Base-by-base conservation (phyloP, 2,113 vertebrate species). In the Corydoras sp. region DNA sequence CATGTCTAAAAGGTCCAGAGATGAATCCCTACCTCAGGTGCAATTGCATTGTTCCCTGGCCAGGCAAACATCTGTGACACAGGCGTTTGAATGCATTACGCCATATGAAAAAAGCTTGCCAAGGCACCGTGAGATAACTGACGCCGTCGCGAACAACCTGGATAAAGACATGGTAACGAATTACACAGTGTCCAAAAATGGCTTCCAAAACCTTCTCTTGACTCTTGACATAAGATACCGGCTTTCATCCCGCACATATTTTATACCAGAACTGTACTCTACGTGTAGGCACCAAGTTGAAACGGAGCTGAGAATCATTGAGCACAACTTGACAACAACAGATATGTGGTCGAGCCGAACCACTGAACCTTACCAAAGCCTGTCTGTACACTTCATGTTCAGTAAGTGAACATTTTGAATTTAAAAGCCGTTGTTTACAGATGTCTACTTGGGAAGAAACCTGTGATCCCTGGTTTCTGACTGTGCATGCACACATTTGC, bases 141-240 rank as follows among this genome's bases (percentile, higher is more conserved):
- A 62, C 3, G 61, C 61, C n/a, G n/a, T 62, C n/a, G n/a, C 31
- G 31, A 62, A 62, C 4, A 2, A 43, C 35, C 7, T 43, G 35
- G 35, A 1, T 43, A 43, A 43, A 43, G 35, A 43, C 35, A 4
- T 43, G 35, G 35, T 43, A 8, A 1, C 35, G 7, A 43, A 4
- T 43, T 43, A 62, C 31, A 62, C 13, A 14, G 12, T 43, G 61
- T 12, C 12, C 7, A 62, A 62, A 62, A 7, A 15, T 63, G 61
- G 12, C 32, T 63, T 48, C 9, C 61, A n/a, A 63, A 63, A 63
- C 61, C 61, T 63, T 63, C 32, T 63, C 32, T 14, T n/a, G 6
- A 63, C 32, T 8, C 61, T 43, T 63, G 61, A 43, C 35, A 43
- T 5, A 43, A 43, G 4, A 43, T 43, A 2, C 35, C 35, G 7